phyloP scores from a whole-genome alignment of 1,140 invertebrate species.

The Lepidurus apus region DNA sequence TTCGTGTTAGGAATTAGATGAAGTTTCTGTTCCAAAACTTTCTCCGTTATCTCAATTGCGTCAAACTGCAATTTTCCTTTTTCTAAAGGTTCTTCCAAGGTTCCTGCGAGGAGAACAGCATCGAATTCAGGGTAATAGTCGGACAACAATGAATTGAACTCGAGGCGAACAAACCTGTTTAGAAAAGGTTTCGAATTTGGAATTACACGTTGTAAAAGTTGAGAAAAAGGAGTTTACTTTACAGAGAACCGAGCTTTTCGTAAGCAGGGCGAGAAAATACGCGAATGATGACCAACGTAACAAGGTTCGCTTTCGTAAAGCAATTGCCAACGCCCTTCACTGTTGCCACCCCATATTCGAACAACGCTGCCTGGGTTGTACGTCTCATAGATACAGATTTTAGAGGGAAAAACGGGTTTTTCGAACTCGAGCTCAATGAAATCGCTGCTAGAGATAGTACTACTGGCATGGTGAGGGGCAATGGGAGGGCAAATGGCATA shows the following conservation, averaged over 20 bases:
- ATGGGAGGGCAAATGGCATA: slow-evolving; percentile 40
- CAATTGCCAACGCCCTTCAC: slow-evolving; percentile 56
- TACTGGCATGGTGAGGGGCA: slow-evolving; percentile 8
- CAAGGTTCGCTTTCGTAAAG: slow-evolving; percentile 69
- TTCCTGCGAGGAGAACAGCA: slow-evolving; percentile 68
- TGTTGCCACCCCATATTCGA: slow-evolving; percentile 65
- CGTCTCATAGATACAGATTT: slow-evolving; percentile 77
- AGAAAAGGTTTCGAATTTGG: slow-evolving; percentile 44
- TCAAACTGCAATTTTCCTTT: slow-evolving; percentile 17
- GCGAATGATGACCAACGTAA: slow-evolving; percentile 54
- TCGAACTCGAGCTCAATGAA: slow-evolving; percentile 57
- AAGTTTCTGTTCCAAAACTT: slow-evolving; percentile 29
- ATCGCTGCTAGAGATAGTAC: slow-evolving; percentile 53
- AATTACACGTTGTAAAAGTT: not conserved
- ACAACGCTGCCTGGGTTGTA: slow-evolving; percentile 84
- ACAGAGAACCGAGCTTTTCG: slow-evolving; percentile 32
- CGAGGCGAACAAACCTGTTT: slow-evolving; percentile 60
- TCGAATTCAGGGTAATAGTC: slow-evolving; percentile 86
- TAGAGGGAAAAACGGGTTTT: slow-evolving; percentile 64
- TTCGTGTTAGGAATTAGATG: slow-evolving; percentile 28
- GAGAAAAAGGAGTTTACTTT: slow-evolving; percentile 33
- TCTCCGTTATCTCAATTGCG: slow-evolving; percentile 6
- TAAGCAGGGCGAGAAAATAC: slow-evolving; percentile 65
- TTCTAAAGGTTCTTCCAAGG: slow-evolving; percentile 37
- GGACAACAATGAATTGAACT: slow-evolving; percentile 72